Conservation (phyloP, 1,140 invertebrate genomes). For the Heliconius eleuchia region DNA sequence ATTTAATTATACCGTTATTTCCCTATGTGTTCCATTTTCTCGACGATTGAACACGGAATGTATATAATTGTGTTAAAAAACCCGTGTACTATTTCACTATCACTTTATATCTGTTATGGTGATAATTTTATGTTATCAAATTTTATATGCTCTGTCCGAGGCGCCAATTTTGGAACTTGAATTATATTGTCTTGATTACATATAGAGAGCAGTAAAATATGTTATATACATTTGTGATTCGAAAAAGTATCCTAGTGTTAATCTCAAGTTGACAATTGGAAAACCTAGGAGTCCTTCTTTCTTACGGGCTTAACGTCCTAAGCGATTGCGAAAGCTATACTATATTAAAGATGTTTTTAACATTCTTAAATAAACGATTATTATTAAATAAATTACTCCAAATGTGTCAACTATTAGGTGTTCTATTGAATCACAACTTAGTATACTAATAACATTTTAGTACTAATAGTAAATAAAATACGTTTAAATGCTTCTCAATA, state of each 20-base stretch:
- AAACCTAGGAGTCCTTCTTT: conserved; percentile 40
- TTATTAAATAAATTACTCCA: too few species aligned
- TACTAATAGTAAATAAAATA: neutral
- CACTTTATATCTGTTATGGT: neutral
- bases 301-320: conserved; percentile 15
- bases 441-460: neutral
- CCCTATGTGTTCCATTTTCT: neutral
- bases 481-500: neutral
- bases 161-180: neutral
- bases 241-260: neutral
- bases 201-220: neutral
- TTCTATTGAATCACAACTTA: too few species aligned
- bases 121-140: conserved; percentile 7
- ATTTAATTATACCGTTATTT: neutral
- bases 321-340: conserved; percentile 8
- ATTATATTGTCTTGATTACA: neutral
- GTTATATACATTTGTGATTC: neutral
- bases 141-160: neutral
- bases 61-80: neutral
- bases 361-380: too few species aligned
- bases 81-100: neutral
- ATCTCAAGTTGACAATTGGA: conserved; percentile 25
- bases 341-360: neutral
- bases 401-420: too few species aligned
- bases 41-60: neutral